Conservation (phyloP, 2,797 vertebrate genomes). For the Lindbergichthys nudifrons region DNA sequence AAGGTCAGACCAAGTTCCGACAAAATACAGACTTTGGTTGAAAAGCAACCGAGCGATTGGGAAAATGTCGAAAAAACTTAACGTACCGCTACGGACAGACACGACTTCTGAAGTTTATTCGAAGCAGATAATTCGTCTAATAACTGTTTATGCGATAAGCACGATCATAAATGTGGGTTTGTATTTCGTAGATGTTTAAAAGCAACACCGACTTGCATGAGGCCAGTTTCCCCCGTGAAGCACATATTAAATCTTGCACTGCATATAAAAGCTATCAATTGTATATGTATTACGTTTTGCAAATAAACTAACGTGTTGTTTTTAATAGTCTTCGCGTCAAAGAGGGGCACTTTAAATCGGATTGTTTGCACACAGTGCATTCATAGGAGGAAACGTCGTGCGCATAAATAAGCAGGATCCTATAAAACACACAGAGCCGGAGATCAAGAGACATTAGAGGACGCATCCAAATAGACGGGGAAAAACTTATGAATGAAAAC, state of each 20-base stretch:
- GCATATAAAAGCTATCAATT: not conserved
- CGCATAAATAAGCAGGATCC: conserved; percentile 18
- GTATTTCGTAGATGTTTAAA: conserved; percentile 37
- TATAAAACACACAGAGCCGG: conserved; percentile 26
- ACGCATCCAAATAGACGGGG: conserved; percentile 59
- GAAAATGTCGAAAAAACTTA: not conserved
- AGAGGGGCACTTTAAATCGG: conserved; percentile 8
- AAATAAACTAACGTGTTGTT: conserved; percentile 25
- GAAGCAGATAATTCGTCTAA: not conserved
- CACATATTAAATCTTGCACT: not conserved
- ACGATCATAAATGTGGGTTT: conserved; percentile 14
- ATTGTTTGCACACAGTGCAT: conserved; percentile 2
- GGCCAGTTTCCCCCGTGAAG: conserved; percentile 11
- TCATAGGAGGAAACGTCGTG: conserved; percentile 5
- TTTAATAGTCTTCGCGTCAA: not conserved
- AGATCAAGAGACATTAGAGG: conserved; percentile 49
- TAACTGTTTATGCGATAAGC: conserved; percentile 16
- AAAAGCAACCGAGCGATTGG: not conserved
- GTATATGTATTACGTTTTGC: not conserved
- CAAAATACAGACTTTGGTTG: conserved; percentile 35
- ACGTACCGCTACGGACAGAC: not conserved
- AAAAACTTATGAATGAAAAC: conserved; percentile 97
- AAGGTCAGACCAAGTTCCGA: conserved; percentile 68
- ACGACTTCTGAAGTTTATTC: accelerated
- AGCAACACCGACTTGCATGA: conserved; percentile 38